A percentile compares a stretch with the other conserved stretches of the same genome.
phyloP scores from a whole-genome alignment of 2,797 vertebrate genomes.

The Xerus rutilus region DNA sequence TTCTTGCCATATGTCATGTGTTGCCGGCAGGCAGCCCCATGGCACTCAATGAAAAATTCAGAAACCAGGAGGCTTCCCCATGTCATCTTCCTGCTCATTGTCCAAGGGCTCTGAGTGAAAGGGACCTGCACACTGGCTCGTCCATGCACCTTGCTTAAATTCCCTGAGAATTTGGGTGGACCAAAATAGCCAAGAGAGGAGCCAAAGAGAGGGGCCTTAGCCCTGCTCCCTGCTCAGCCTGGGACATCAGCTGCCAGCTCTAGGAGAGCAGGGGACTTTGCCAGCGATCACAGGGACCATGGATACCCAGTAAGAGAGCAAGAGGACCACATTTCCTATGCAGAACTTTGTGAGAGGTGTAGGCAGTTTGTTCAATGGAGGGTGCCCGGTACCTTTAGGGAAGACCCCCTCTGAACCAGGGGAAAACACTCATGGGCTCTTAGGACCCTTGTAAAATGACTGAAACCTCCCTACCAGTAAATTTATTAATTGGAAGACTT shows the following conservation, averaged over 20 bases:
- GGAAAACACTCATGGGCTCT: neutral
- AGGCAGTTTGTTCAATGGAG: neutral
- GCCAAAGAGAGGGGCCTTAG: neutral
- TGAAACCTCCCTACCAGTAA: neutral
- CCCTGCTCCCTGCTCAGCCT: neutral
- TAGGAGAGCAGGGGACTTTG: neutral
- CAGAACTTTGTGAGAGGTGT: neutral
- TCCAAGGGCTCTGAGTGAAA: neutral
- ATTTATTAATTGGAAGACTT: neutral
- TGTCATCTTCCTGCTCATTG: neutral
- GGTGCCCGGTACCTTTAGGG: neutral
- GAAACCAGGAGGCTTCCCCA: neutral
- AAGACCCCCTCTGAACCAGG: neutral
- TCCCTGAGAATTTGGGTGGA: neutral
- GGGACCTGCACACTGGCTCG: rapidly evolving
- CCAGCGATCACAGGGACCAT: neutral
- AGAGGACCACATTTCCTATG: neutral
- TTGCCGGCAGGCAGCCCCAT: neutral
- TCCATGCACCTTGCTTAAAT: neutral
- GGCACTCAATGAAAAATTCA: neutral
- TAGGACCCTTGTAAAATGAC: neutral
- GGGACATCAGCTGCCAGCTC: neutral
- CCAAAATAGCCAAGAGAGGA: neutral
- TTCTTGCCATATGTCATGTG: neutral
- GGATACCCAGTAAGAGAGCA: neutral